Evolutionary conservation across 2,888 invertebrate genomes (phyloP).

Genomic region (Dilophus febrilis): DNA sequence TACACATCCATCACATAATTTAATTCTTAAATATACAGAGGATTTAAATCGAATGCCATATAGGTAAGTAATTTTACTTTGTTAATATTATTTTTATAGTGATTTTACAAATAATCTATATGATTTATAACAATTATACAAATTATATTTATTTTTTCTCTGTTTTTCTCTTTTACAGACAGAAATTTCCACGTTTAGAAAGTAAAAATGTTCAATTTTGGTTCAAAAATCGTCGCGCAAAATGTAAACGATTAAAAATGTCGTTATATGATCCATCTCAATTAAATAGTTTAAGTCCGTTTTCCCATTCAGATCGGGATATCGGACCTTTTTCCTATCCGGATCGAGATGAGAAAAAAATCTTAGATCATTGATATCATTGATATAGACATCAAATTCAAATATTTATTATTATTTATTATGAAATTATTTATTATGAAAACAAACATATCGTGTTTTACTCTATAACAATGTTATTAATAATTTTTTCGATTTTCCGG

Average conservation of each 20-base stretch:
- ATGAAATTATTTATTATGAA: too few species aligned
- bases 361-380: too few species aligned
- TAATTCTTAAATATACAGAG: conserved; percentile 95
- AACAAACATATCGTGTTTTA: too few species aligned
- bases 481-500: too few species aligned
- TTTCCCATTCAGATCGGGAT: conserved; percentile 29
- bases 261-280: conserved; percentile 51
- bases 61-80: conserved; percentile 21
- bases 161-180: conserved; percentile 34
- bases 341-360: conserved; percentile 8
- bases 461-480: too few species aligned
- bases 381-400: too few species aligned
- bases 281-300: conserved; percentile 23
- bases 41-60: conserved; percentile 95
- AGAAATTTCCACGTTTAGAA: conserved; percentile 96
- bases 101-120: not conserved
- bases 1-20: conserved; percentile 95
- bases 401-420: too few species aligned
- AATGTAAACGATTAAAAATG: conserved; percentile 92
- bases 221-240: conserved; percentile 98
- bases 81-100: not conserved
- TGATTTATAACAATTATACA: too few species aligned
- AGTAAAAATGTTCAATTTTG: conserved; percentile 99
- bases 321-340: too few species aligned
- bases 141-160: not conserved